Conservation (phyloP, 2,113 vertebrate species). For the Muscicapa adusta region DNA sequence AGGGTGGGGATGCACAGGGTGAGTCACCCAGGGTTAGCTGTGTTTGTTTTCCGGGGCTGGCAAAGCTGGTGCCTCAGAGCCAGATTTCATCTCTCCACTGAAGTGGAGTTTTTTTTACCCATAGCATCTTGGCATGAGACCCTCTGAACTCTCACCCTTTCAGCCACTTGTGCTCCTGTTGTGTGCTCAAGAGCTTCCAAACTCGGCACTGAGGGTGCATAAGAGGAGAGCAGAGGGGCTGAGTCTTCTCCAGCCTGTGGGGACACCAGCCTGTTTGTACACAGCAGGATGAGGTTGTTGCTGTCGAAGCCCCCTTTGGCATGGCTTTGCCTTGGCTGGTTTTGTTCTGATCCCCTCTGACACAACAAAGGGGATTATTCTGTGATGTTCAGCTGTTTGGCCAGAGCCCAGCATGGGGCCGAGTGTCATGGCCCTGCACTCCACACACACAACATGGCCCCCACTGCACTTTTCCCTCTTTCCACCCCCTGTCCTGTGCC, state of each 20-base stretch:
- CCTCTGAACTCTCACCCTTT: not conserved
- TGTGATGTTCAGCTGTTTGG: slow-evolving; percentile 1
- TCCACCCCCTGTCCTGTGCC: not conserved
- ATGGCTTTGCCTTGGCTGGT: not conserved
- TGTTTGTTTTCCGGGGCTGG: not conserved
- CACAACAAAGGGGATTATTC: slow-evolving; percentile 47
- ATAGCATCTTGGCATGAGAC: too few species aligned
- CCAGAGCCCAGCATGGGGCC: not conserved
- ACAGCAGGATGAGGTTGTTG: not conserved
- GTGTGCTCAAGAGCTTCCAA: not conserved
- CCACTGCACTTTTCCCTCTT: not conserved
- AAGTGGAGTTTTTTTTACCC: not conserved
- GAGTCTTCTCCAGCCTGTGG: not conserved
- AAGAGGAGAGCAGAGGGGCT: fast-evolving
- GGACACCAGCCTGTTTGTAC: not conserved
- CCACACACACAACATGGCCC: fast-evolving
- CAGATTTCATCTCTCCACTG: not conserved
- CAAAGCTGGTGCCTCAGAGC: not conserved
- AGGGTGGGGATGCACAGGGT: not conserved
- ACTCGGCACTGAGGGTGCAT: fast-evolving
- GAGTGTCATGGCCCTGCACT: not conserved
- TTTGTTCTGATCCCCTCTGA: not conserved
- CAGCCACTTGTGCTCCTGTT: not conserved
- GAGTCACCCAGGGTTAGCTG: not conserved
- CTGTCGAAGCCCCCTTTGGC: not conserved